Percentiles rank a stretch among this genome's conserved stretches.
Evolutionary conservation across 2,888 invertebrate genomes (phyloP).

Genomic region (Tupiocoris notatus): DNA sequence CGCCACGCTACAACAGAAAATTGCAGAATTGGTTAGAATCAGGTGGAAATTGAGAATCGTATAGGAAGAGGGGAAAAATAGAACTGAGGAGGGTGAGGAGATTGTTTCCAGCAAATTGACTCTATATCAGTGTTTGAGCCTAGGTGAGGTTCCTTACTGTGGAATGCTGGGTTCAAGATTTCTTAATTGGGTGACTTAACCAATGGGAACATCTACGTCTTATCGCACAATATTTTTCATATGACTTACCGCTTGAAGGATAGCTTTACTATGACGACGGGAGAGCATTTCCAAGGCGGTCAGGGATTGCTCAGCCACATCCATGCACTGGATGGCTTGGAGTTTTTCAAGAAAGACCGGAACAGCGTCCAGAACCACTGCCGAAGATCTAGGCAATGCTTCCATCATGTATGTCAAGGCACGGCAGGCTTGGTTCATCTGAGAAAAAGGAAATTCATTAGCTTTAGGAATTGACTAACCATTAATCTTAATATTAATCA

Average conservation of each 20-base stretch:
- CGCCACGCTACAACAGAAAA: conserved; percentile 71
- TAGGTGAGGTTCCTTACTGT: too few species aligned
- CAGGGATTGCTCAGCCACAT: conserved; percentile 98
- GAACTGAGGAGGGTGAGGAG: too few species aligned
- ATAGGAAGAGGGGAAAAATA: too few species aligned
- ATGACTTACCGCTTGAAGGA: conserved; percentile 77
- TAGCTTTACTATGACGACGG: conserved; percentile 92
- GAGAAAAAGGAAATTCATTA: conserved; percentile 44
- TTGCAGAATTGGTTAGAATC: not conserved
- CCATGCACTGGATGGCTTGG: conserved; percentile 98
- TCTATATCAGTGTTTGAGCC: too few species aligned
- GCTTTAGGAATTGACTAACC: not conserved
- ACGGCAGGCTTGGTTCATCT: conserved; percentile 98
- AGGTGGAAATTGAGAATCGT: not conserved
- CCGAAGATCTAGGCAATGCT: conserved; percentile 92
- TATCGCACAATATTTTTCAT: too few species aligned
- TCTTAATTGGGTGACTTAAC: too few species aligned
- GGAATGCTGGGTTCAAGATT: too few species aligned
- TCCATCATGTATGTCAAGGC: conserved; percentile 99
- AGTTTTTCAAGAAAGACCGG: conserved; percentile 96
- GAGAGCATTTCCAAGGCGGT: conserved; percentile 97
- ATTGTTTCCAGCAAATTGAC: not conserved
- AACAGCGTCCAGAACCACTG: conserved; percentile 94
- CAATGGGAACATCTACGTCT: too few species aligned
- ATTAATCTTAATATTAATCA: not conserved